These are phyloP conservation scores for Peromyscus nudipes DNA, from an alignment of 2,797 vertebrate species.

Conservation along the genomic window DNA sequence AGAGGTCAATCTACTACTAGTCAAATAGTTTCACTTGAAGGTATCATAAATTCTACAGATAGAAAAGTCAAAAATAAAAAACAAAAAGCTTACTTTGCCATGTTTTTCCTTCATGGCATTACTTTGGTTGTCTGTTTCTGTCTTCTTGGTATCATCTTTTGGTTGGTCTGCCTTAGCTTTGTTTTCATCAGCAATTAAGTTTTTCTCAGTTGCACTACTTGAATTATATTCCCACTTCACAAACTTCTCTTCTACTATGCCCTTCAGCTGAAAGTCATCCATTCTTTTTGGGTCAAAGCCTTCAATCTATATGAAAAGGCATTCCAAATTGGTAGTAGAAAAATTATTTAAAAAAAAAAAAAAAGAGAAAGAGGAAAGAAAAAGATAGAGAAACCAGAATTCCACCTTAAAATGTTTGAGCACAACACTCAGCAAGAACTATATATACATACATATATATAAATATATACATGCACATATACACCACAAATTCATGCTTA, in stretches of 20 bases:
- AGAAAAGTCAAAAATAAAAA: slow-evolving; percentile 75
- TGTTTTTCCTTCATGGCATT: slow-evolving; percentile 88
- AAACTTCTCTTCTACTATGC: slow-evolving; percentile 91
- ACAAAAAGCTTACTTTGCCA: slow-evolving; percentile 92
- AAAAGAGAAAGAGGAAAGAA: slow-evolving; percentile 16
- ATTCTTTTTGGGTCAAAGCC: slow-evolving; percentile 95
- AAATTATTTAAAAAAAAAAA: slow-evolving; percentile 65
- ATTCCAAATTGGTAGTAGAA: slow-evolving; percentile 80
- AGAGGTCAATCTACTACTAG: slow-evolving; percentile 69
- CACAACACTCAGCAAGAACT: slow-evolving; percentile 61
- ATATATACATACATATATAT: not conserved
- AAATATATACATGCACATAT: not conserved
- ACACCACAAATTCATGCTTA: slow-evolving; percentile 85
- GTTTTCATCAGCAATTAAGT: slow-evolving; percentile 88
- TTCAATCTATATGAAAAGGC: slow-evolving; percentile 91
- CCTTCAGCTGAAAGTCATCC: slow-evolving; percentile 96
- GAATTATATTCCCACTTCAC: slow-evolving; percentile 96
- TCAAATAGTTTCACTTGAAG: slow-evolving; percentile 70
- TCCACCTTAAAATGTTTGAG: slow-evolving; percentile 62
- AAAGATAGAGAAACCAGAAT: slow-evolving; percentile 73
- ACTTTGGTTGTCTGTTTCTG: slow-evolving; percentile 88
- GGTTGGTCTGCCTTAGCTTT: slow-evolving; percentile 91
- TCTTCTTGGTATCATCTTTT: slow-evolving; percentile 88
- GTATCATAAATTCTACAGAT: slow-evolving; percentile 72
- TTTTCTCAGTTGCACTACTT: slow-evolving; percentile 91